Percentiles rank a stretch among this genome's conserved stretches.
These are phyloP conservation scores for Micronycteris hirsuta DNA, from an alignment of 2,113 vertebrate genomes.

Conservation along the genomic window DNA sequence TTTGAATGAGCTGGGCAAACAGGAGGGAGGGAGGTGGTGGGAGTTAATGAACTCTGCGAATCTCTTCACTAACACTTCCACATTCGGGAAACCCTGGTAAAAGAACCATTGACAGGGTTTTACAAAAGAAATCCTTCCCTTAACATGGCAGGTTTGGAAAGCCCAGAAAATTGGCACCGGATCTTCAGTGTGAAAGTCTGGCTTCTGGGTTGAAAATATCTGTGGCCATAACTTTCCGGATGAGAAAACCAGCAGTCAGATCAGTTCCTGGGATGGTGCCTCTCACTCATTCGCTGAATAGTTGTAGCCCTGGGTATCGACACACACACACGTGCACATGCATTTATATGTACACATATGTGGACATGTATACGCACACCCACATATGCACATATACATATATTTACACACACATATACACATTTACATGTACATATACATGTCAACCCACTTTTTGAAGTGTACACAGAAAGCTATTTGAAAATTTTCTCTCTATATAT, in stretches of 20 bases:
- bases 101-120: conserved; percentile 2
- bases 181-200: background rate
- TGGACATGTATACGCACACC: too few species aligned
- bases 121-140: background rate
- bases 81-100: background rate
- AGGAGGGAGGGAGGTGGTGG: conserved; percentile 42
- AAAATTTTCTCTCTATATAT: background rate
- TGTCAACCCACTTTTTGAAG: background rate
- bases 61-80: conserved; percentile 18
- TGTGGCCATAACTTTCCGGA: background rate
- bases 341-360: background rate
- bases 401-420: too few species aligned
- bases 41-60: conserved; percentile 45
- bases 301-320: background rate
- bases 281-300: background rate
- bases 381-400: background rate
- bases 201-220: background rate
- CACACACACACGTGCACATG: background rate
- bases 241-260: background rate
- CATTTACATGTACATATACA: too few species aligned
- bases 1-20: conserved; percentile 73
- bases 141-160: background rate
- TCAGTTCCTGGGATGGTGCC: too few species aligned
- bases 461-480: background rate
- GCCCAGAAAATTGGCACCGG: background rate